Conservation (phyloP, 1,140 invertebrate genomes). For the Brachionus plicatilis region DNA sequence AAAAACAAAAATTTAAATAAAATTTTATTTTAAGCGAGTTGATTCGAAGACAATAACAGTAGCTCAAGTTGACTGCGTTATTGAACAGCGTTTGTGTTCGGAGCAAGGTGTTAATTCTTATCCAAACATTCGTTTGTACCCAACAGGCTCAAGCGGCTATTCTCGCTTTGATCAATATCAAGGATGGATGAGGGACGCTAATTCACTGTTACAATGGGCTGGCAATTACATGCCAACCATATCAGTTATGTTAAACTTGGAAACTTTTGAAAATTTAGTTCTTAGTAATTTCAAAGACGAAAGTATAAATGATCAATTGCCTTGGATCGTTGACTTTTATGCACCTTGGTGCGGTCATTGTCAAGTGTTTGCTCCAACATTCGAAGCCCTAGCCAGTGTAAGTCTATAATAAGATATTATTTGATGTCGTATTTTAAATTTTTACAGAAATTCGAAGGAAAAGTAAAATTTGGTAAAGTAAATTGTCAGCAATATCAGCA, state of each 20-base stretch:
- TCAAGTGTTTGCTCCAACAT: conserved; percentile 66
- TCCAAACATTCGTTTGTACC: conserved; percentile 68
- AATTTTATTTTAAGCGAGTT: conserved; percentile 46
- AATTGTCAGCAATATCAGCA: conserved; percentile 59
- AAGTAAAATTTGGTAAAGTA: conserved; percentile 59
- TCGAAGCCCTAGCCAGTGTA: conserved; percentile 64
- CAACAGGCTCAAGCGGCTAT: conserved; percentile 57
- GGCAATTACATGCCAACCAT: conserved; percentile 61
- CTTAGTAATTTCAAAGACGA: conserved; percentile 49
- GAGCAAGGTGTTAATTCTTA: conserved; percentile 63
- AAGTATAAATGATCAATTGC: conserved; percentile 52
- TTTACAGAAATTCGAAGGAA: conserved; percentile 58
- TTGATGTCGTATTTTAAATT: conserved; percentile 24
- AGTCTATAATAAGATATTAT: conserved; percentile 41
- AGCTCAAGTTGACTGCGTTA: conserved; percentile 67
- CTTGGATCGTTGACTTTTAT: conserved; percentile 68
- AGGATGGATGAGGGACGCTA: conserved; percentile 61
- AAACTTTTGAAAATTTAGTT: conserved; percentile 49
- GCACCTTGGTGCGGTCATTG: conserved; percentile 72
- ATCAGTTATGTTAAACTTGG: conserved; percentile 44
- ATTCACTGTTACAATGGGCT: conserved; percentile 62
- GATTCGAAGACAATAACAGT: conserved; percentile 59
- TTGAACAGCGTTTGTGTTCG: conserved; percentile 60
- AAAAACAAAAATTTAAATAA: conserved; percentile 43
- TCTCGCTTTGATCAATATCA: conserved; percentile 60